Conservation (phyloP, 1,140 invertebrate species). For the Penaeus indicus region DNA sequence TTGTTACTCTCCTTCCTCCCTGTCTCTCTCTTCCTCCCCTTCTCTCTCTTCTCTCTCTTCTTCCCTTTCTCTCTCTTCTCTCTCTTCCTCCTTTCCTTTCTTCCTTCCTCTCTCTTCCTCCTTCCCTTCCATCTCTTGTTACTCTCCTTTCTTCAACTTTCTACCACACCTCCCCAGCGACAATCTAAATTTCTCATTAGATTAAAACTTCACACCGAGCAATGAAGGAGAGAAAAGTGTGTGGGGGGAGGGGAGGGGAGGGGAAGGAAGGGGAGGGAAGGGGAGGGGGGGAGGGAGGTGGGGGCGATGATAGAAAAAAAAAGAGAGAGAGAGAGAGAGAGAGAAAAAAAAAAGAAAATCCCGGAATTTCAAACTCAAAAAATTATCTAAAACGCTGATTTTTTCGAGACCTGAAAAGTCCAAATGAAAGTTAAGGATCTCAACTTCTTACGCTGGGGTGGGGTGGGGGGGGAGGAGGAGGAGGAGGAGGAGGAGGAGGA, state of each 20-base stretch:
- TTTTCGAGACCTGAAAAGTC: too few relatives aligned
- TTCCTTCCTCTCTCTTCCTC: not conserved
- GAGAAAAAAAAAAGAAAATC: not conserved
- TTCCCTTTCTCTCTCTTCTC: not conserved
- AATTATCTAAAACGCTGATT: not conserved
- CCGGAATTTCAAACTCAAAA: not conserved
- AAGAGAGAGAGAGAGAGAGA: not conserved
- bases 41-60: too few relatives aligned
- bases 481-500: not conserved
- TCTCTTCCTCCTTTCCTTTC: not conserved
- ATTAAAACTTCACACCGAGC: constrained; percentile 2
- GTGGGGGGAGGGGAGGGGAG: not conserved
- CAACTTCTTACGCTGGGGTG: not conserved
- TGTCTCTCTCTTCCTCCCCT: not conserved
- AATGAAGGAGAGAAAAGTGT: not conserved
- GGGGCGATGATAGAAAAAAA: not conserved
- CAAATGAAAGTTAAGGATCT: not conserved
- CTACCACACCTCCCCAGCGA: too few relatives aligned
- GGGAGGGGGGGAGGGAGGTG: too few relatives aligned
- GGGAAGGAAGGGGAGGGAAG: not conserved
- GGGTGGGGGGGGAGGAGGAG: not conserved
- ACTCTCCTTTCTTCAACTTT: too few relatives aligned
- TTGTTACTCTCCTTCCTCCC: not conserved
- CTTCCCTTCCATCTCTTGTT: not conserved
- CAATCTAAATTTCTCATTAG: too few relatives aligned